A percentile compares a stretch with the other conserved stretches of the same genome.
These are phyloP conservation scores for Sebastes iracundus DNA, from an alignment of 2,797 vertebrate species.

Conservation along the genomic window DNA sequence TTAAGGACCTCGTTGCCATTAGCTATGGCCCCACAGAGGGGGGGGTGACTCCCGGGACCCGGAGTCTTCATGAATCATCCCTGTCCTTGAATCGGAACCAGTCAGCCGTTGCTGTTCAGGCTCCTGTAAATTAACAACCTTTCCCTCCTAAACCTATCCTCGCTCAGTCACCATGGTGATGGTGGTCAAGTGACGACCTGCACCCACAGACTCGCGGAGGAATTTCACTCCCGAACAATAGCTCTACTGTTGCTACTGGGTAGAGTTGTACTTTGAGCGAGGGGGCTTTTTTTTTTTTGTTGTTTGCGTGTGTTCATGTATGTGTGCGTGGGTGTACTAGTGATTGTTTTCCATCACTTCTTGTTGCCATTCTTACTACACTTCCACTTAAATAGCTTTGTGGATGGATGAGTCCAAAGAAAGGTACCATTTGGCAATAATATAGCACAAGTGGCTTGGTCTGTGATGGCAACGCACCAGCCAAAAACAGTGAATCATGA, in stretches of 20 bases:
- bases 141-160: conserved; percentile 55
- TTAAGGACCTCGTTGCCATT: conserved; percentile 38
- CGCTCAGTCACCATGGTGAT: conserved; percentile 77
- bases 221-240: conserved; percentile 72
- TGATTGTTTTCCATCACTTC: background rate
- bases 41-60: conserved; percentile 22
- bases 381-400: background rate
- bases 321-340: background rate
- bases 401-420: background rate
- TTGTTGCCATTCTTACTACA: background rate
- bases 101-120: conserved; percentile 48
- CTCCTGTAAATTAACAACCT: conserved; percentile 72
- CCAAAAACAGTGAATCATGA: background rate
- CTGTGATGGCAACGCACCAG: background rate
- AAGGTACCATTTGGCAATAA: background rate
- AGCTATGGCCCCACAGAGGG: conserved; percentile 13
- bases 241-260: conserved; percentile 54
- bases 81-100: conserved; percentile 63
- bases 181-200: conserved; percentile 67
- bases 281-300: background rate
- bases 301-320: conserved; percentile 9
- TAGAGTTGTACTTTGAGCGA: background rate
- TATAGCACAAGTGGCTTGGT: background rate
- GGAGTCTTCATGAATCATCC: conserved; percentile 60
- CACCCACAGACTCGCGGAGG: conserved; percentile 58